Percentiles rank a stretch among this genome's conserved stretches.
phyloP scores from a whole-genome alignment of 2,113 vertebrate genomes.

The Platichthys flesus region DNA sequence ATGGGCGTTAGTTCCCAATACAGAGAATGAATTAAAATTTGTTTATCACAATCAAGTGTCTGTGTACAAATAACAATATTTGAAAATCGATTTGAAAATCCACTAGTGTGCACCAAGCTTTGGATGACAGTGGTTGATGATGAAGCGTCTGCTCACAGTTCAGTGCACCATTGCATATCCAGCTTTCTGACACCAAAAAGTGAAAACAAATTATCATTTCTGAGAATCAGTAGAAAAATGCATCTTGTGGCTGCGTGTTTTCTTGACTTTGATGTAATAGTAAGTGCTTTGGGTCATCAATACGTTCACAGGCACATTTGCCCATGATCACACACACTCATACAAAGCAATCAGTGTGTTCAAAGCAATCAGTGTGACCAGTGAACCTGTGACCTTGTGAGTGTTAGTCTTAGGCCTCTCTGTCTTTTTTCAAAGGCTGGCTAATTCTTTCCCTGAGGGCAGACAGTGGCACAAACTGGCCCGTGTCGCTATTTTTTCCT shows the following conservation, averaged over 20 bases:
- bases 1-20: no score
- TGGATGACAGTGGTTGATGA: no score
- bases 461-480: slow-evolving; percentile 51
- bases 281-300: slow-evolving; percentile 10
- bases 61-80: no score
- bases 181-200: no score
- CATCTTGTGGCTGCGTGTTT: not conserved
- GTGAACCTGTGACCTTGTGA: slow-evolving; percentile 62
- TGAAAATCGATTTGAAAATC: no score
- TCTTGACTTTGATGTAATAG: slow-evolving; percentile 5
- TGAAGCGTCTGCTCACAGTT: no score
- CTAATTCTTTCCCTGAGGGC: slow-evolving; percentile 53
- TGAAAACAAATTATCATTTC: no score
- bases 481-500: slow-evolving; percentile 23
- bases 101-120: no score
- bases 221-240: not conserved
- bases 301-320: slow-evolving; percentile 7
- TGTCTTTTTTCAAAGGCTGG: slow-evolving; percentile 72
- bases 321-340: not conserved
- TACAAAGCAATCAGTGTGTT: slow-evolving; percentile 6
- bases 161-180: no score
- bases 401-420: slow-evolving; percentile 61
- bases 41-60: no score
- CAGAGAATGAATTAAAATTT: no score
- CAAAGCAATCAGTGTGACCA: slow-evolving; percentile 56